These are phyloP conservation scores for Myrmecophaga tridactyla DNA, from an alignment of 2,113 vertebrate species.

Conservation along the genomic window DNA sequence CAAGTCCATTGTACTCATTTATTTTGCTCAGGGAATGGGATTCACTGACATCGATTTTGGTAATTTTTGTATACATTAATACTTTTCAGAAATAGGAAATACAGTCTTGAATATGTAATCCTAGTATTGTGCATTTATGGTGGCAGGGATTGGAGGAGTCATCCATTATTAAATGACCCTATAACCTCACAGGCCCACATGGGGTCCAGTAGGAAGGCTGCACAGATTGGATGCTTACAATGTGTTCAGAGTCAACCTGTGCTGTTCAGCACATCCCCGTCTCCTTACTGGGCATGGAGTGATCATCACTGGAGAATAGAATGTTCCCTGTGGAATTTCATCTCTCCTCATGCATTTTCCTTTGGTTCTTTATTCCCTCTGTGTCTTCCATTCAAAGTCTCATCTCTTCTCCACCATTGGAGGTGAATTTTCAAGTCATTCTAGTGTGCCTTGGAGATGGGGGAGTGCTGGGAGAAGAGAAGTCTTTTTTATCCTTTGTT, in stretches of 20 bases:
- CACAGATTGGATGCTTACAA: rapidly evolving
- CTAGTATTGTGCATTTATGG: background rate
- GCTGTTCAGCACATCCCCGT: background rate
- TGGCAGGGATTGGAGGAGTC: background rate
- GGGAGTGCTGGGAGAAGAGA: background rate
- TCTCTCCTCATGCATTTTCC: background rate
- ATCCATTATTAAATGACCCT: background rate
- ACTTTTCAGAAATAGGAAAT: background rate
- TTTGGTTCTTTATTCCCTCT: background rate
- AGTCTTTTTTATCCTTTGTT: background rate
- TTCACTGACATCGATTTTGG: background rate
- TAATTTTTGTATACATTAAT: background rate
- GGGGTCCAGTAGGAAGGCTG: rapidly evolving
- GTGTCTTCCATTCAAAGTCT: background rate
- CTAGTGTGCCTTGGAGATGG: background rate
- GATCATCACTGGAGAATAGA: background rate
- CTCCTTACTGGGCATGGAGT: background rate
- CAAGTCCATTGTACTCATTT: background rate
- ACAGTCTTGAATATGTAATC: background rate
- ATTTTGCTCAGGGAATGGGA: background rate
- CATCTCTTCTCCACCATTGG: rapidly evolving
- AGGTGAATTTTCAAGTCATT: background rate
- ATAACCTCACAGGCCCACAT: background rate
- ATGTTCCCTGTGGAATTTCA: background rate
- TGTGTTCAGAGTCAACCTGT: background rate